Conservation (phyloP, 2,797 vertebrate species). For the Pipistrellus kuhlii region DNA sequence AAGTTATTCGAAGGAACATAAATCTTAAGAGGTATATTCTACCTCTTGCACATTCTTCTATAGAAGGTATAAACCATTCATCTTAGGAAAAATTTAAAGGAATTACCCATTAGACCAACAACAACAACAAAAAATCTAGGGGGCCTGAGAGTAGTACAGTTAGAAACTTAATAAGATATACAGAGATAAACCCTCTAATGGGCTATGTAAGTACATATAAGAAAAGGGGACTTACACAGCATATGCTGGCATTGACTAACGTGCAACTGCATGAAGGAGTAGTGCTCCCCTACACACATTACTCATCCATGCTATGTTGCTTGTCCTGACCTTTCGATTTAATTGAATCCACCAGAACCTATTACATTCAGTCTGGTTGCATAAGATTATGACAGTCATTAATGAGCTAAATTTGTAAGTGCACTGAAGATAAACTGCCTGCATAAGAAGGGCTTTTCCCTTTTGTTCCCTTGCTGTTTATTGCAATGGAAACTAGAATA, state of each 20-base stretch:
- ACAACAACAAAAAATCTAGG: background rate
- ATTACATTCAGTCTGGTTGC: constrained; percentile 64
- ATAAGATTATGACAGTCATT: constrained; percentile 42
- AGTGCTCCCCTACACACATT: background rate
- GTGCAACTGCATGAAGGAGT: background rate
- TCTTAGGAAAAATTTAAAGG: constrained; percentile 23
- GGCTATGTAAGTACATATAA: constrained; percentile 35
- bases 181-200: background rate
- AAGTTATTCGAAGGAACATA: constrained; percentile 4
- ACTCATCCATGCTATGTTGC: constrained; percentile 10
- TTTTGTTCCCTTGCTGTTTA: constrained; percentile 53
- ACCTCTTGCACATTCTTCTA: constrained; percentile 5
- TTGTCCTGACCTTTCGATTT: constrained; percentile 41
- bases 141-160: background rate
- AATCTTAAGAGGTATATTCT: constrained; percentile 28
- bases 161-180: constrained; percentile 37
- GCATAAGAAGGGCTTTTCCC: constrained; percentile 28
- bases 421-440: constrained; percentile 57
- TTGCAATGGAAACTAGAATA: constrained; percentile 64
- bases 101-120: background rate
- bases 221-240: background rate
- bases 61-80: constrained; percentile 2
- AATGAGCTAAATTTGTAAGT: constrained; percentile 62
- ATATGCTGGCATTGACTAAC: background rate
- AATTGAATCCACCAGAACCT: constrained; percentile 57